Percentiles rank a stretch among this genome's conserved stretches.
phyloP scores from a whole-genome alignment of 2,113 vertebrate genomes.

The Oryctolagus cuniculus region DNA sequence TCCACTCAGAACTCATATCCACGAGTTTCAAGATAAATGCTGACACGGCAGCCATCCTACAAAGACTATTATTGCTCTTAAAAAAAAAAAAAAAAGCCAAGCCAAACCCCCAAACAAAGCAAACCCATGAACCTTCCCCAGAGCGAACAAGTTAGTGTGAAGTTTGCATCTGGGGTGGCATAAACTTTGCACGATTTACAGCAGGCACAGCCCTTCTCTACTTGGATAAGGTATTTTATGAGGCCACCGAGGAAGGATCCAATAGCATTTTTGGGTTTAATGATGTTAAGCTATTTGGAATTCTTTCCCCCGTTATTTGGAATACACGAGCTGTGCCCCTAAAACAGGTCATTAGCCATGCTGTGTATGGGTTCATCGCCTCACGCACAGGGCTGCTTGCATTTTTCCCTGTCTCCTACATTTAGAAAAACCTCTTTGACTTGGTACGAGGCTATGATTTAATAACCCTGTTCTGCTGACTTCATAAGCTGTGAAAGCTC shows the following conservation, averaged over 20 bases:
- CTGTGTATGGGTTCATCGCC: conserved; percentile 69
- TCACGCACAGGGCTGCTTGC: conserved; percentile 64
- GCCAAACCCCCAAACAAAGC: conserved; percentile 81
- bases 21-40: conserved; percentile 91
- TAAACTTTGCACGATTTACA: conserved; percentile 87
- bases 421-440: conserved; percentile 67
- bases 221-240: conserved; percentile 83
- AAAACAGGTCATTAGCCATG: conserved; percentile 84
- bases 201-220: conserved; percentile 73
- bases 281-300: conserved; percentile 86
- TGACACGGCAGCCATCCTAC: conserved; percentile 89
- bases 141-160: conserved; percentile 84
- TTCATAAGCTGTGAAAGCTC: conserved; percentile 80
- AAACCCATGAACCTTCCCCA: conserved; percentile 83
- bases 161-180: conserved; percentile 82
- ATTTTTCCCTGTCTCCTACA: conserved; percentile 72
- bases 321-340: conserved; percentile 76
- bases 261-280: conserved; percentile 81
- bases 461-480: conserved; percentile 76
- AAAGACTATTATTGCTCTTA: conserved; percentile 88
- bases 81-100: conserved; percentile 51
- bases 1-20: conserved; percentile 93
- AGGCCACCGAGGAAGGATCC: conserved; percentile 79
- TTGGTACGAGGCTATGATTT: conserved; percentile 80
- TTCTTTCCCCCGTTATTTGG: conserved; percentile 81